Conservation (phyloP, 2,113 vertebrate species). For the Anthoscopus minutus region DNA sequence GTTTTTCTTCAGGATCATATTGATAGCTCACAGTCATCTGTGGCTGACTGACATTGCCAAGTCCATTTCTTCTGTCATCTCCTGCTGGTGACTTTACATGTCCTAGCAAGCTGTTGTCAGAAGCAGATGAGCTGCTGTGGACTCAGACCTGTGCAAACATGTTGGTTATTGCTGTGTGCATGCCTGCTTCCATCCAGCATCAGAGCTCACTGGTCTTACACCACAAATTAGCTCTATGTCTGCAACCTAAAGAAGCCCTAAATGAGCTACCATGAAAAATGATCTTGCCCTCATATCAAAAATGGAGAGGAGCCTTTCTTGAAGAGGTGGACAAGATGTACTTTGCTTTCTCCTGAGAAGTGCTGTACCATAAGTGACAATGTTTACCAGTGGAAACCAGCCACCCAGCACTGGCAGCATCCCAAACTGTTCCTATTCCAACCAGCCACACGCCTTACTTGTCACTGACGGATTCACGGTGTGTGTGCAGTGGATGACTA, state of each 20-base stretch:
- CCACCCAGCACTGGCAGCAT: neutral
- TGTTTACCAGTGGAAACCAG: conserved; percentile 28
- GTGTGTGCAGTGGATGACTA: conserved; percentile 42
- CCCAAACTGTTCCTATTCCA: neutral
- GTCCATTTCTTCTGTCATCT: neutral
- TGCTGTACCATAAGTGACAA: neutral
- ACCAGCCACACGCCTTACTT: conserved; percentile 32
- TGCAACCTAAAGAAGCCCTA: neutral
- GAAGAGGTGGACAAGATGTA: neutral
- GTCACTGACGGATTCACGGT: conserved; percentile 10
- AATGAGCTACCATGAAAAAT: neutral
- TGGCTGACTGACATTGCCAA: neutral
- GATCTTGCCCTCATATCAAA: neutral
- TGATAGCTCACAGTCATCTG: neutral
- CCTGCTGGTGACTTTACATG: neutral
- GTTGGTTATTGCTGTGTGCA: neutral
- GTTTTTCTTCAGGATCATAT: neutral
- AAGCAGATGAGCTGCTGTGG: neutral
- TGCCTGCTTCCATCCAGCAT: neutral
- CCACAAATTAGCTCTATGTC: neutral
- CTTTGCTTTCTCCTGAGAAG: neutral
- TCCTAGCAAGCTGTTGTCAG: neutral
- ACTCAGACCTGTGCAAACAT: neutral
- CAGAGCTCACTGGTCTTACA: neutral
- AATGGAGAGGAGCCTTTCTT: neutral